These are phyloP conservation scores for Leptopilina boulardi DNA, from an alignment of 1,140 invertebrate genomes.

Conservation along the genomic window DNA sequence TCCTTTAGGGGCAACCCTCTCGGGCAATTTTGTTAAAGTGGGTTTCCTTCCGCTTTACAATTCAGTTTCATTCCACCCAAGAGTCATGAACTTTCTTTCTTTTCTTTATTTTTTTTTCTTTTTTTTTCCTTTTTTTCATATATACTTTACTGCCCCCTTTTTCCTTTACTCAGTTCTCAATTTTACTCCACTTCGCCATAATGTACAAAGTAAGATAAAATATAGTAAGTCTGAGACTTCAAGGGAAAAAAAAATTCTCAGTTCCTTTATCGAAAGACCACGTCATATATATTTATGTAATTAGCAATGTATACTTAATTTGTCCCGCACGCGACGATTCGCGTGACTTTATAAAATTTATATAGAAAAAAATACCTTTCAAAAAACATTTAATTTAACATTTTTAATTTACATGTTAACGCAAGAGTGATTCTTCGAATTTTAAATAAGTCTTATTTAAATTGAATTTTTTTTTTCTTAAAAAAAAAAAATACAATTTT, in stretches of 20 bases:
- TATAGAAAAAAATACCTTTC: too few relatives aligned
- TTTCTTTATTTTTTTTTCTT: slow-evolving; percentile 8
- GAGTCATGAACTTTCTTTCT: slow-evolving; percentile 24
- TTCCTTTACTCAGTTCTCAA: neutral
- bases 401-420: neutral
- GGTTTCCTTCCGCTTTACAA: slow-evolving; percentile 8
- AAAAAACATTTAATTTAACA: slow-evolving; percentile 29
- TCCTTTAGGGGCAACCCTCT: neutral
- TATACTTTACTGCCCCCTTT: neutral
- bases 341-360: slow-evolving; percentile 52
- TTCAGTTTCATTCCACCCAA: slow-evolving; percentile 7
- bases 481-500: too few relatives aligned
- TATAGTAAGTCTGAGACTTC: slow-evolving; percentile 20
- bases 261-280: too few relatives aligned
- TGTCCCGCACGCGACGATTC: slow-evolving; percentile 58
- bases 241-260: too few relatives aligned
- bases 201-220: slow-evolving; percentile 10
- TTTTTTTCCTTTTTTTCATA: neutral
- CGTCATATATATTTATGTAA: slow-evolving; percentile 43
- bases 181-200: neutral
- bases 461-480: too few relatives aligned
- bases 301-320: slow-evolving; percentile 62
- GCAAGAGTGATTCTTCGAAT: too few relatives aligned
- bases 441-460: too few relatives aligned
- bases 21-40: neutral